phyloP scores from a whole-genome alignment of 2,888 invertebrate species.

The Pomacea canaliculata region DNA sequence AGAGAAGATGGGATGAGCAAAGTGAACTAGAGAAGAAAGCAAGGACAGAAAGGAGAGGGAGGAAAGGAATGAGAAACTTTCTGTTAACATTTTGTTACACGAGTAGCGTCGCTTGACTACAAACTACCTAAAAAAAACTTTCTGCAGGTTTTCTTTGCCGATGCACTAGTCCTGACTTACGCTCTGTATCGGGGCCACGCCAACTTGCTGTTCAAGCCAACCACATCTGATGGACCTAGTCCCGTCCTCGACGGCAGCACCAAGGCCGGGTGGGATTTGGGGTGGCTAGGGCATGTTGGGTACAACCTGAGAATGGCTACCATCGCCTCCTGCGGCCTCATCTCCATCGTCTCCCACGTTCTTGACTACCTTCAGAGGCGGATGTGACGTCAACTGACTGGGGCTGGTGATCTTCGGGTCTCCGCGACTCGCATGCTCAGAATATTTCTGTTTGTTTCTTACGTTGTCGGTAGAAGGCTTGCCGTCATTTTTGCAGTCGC shows the following conservation, averaged over 20 bases:
- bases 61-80: not conserved
- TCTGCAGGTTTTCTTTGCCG: constrained; percentile 13
- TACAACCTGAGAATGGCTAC: constrained; percentile 20
- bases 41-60: not conserved
- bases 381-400: not conserved
- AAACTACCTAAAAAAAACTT: not conserved
- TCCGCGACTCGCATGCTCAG: too few species aligned
- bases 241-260: constrained; percentile 12
- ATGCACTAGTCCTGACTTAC: constrained; percentile 5
- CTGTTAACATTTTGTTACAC: too few species aligned
- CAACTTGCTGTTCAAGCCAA: constrained; percentile 6
- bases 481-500: too few species aligned
- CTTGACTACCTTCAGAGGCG: not conserved
- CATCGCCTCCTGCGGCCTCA: constrained; percentile 2
- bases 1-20: too few species aligned
- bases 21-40: too few species aligned
- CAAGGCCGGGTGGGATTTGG: not conserved
- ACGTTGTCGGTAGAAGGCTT: too few species aligned
- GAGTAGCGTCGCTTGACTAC: too few species aligned
- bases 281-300: constrained; percentile 22
- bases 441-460: too few species aligned
- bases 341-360: not conserved
- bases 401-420: not conserved
- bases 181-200: constrained; percentile 17
- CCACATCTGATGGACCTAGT: not conserved